Evolutionary conservation across 2,797 vertebrate genomes (phyloP).

Genomic region (Podarcis lilfordi): DNA sequence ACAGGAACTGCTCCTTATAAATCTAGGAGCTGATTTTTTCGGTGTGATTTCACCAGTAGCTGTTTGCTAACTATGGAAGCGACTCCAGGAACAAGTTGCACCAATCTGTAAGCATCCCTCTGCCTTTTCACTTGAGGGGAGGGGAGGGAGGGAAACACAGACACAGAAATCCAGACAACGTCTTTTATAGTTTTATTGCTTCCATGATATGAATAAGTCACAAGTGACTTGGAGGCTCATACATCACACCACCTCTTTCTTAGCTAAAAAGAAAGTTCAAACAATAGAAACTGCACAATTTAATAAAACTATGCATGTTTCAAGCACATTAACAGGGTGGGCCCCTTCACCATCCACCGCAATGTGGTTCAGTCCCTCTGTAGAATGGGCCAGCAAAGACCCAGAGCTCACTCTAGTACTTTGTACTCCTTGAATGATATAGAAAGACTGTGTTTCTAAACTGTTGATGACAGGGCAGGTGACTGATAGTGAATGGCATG

Average conservation of each 20-base stretch:
- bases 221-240: constrained; percentile 58
- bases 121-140: neutral
- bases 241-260: constrained; percentile 54
- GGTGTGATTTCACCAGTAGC: neutral
- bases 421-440: neutral
- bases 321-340: neutral
- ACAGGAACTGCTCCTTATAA: neutral
- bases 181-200: constrained; percentile 75
- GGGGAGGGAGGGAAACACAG: neutral
- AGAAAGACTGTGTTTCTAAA: neutral
- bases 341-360: neutral
- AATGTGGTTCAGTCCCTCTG: neutral
- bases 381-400: neutral
- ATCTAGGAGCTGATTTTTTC: neutral
- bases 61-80: neutral
- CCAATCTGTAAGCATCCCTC: neutral
- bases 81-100: neutral
- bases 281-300: constrained; percentile 61
- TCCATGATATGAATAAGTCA: constrained; percentile 73
- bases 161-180: constrained; percentile 46
- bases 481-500: neutral
- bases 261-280: constrained; percentile 61
- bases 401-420: constrained; percentile 2
- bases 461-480: neutral
- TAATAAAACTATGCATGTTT: neutral